Percentiles rank a stretch among this genome's conserved stretches.
phyloP scores from a whole-genome alignment of 2,888 invertebrate species.

The Drosophila seclusa region DNA sequence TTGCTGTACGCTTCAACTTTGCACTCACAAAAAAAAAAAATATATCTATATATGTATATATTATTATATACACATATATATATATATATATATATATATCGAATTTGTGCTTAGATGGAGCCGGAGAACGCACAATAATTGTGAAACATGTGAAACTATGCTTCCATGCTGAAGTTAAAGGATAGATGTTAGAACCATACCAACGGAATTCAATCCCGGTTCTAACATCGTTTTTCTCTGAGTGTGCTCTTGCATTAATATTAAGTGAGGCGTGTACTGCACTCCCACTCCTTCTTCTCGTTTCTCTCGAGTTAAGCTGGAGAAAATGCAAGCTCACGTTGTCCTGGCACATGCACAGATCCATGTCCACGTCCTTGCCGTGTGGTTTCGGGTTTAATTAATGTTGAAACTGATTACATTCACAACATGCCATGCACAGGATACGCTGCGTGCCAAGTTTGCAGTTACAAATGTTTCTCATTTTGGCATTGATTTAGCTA shows the following conservation, averaged over 20 bases:
- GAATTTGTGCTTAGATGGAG: neutral
- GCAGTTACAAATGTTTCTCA: slow-evolving; percentile 55
- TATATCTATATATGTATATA: neutral
- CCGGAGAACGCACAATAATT: neutral
- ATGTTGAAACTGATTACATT: slow-evolving; percentile 65
- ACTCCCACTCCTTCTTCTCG: neutral
- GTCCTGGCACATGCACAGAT: slow-evolving; percentile 23
- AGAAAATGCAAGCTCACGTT: slow-evolving; percentile 59
- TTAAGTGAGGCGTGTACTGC: slow-evolving; percentile 11
- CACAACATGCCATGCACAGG: slow-evolving; percentile 13
- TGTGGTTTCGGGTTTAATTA: slow-evolving; percentile 69
- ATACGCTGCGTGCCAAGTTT: slow-evolving; percentile 18
- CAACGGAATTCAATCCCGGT: neutral
- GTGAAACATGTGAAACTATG: neutral
- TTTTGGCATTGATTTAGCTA: slow-evolving; percentile 72
- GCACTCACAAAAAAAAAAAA: slow-evolving; percentile 1
- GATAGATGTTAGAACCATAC: neutral
- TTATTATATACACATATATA: neutral
- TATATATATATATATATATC: neutral
- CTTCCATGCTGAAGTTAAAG: neutral
- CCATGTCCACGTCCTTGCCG: slow-evolving; percentile 50
- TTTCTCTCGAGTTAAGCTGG: slow-evolving; percentile 32
- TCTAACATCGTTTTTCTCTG: neutral
- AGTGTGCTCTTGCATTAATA: slow-evolving; percentile 16
- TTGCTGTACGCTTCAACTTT: neutral